Base-by-base conservation (phyloP, 2,888 invertebrate species). In the Toxonevra muliebris region DNA sequence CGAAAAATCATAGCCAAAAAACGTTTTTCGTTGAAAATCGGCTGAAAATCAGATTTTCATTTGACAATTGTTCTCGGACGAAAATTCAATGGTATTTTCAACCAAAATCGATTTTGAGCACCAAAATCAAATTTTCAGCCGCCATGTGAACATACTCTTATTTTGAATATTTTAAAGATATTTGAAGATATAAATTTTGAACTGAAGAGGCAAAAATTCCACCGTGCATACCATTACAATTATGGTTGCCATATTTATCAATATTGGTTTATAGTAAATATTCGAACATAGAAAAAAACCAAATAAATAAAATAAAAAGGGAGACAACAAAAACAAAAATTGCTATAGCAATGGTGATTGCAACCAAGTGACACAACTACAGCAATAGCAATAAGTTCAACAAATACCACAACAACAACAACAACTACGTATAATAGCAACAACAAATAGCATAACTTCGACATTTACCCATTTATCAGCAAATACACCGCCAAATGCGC, bases 261-360 rank as follows among this genome's bases (percentile, higher is more conserved):
- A 19, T 13, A 48, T 68, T 53, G 52, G 52, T 59, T 41, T 45
- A 43, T 52, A 68, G 52, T 68, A 63, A 68, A 59, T 60, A 53
- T 7, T 30, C 30, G 30, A 4, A 60, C 19, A 45, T 40, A 40
- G 20, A 41, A 30, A 9, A 45, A 57, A 60, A 13, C 1, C n/a
- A 40, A 58, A 43, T 19, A 65, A 15, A 2, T 43, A 17, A 57
- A 50, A 20, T 2, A 54, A 48, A 66, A 20, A 17, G 15, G 10
- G 5, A 55, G 50, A 15, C 45, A 50, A 55, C 20, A 52, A 30
- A 17, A 52, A 30, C 20, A 42, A 50, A 50, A 19, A 45, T 54
- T 20, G 10, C 42, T 13, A 15, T 54, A 19, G 17, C 20, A 20
- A 42, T 53, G 54, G 20, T 13, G 15, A 19, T 40, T 48, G 15